Percentiles rank a stretch among this genome's conserved stretches.
phyloP scores from a whole-genome alignment of 2,113 vertebrate genomes.

The Gracilinanus agilis region DNA sequence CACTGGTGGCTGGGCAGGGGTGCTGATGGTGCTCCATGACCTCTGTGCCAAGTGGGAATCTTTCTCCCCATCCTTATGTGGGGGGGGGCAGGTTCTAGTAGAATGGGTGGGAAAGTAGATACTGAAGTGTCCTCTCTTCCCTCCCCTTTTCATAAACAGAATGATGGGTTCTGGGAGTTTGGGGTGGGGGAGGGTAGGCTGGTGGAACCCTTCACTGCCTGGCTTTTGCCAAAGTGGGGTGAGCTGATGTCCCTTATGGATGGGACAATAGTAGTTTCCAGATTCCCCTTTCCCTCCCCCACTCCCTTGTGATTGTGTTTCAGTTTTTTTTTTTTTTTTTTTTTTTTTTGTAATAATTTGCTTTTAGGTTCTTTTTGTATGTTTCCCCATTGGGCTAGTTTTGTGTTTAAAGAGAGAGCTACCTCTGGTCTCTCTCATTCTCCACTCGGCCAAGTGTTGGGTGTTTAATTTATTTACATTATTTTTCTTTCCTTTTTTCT shows the following conservation, averaged over 20 bases:
- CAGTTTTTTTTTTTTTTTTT: too few species aligned
- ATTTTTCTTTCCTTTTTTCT: constrained; percentile 20
- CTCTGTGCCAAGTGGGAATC: constrained; percentile 58
- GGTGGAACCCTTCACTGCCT: constrained; percentile 18
- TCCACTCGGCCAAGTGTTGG: constrained; percentile 64
- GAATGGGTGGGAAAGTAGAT: neutral
- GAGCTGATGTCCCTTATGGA: constrained; percentile 3
- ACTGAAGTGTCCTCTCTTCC: constrained; percentile 21
- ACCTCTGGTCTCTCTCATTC: constrained; percentile 42
- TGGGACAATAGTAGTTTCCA: neutral
- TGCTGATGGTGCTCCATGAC: neutral
- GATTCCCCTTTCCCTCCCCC: constrained; percentile 18
- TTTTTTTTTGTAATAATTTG: constrained; percentile 69
- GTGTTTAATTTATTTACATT: constrained; percentile 86
- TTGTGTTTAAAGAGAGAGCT: constrained; percentile 69
- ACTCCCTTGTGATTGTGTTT: constrained; percentile 69
- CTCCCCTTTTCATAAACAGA: constrained; percentile 31
- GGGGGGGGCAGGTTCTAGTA: neutral
- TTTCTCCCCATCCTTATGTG: neutral
- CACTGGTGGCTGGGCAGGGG: neutral
- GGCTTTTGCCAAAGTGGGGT: constrained; percentile 46
- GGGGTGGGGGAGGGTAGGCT: neutral
- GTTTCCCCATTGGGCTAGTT: neutral
- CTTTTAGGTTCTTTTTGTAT: constrained; percentile 60
- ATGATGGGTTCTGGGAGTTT: neutral